Percentiles rank a stretch among this genome's conserved stretches.
These are phyloP conservation scores for Cyrtonyx montezumae DNA, from an alignment of 2,113 vertebrate species.

Conservation along the genomic window DNA sequence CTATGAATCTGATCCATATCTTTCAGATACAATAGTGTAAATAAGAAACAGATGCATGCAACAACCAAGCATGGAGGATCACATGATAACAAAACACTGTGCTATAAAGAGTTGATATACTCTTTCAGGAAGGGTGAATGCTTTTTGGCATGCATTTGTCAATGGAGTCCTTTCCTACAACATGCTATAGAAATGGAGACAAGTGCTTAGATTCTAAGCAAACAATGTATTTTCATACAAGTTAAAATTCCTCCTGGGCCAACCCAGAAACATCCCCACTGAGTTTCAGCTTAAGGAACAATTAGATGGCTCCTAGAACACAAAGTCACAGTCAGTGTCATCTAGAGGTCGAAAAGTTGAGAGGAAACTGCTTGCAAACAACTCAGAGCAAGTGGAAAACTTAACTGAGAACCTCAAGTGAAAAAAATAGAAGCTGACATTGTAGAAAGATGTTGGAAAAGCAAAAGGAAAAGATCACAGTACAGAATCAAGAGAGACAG, in stretches of 20 bases:
- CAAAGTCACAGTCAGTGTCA: neutral
- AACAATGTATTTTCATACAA: conserved; percentile 5
- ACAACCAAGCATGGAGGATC: neutral
- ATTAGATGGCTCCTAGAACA: conserved; percentile 3
- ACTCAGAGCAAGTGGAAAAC: neutral
- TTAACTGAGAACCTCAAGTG: neutral
- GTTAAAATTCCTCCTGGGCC: neutral
- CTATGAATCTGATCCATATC: neutral
- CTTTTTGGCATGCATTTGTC: neutral
- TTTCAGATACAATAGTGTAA: neutral
- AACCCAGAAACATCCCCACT: neutral
- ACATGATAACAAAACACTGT: neutral
- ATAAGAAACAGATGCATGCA: neutral
- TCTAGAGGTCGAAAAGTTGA: neutral
- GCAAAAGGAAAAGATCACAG: neutral
- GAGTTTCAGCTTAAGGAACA: conserved; percentile 32
- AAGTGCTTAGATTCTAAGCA: neutral
- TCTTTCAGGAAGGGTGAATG: neutral
- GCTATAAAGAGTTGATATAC: neutral
- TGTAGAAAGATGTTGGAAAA: neutral
- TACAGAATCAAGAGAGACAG: neutral
- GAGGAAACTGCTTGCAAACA: neutral
- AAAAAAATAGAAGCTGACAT: neutral
- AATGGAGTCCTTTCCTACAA: neutral
- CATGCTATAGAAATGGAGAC: neutral